Evolutionary conservation across 30 jellyfish, hydroid and myxozoan species (phyloP).

Genomic region (Clytia hemisphaerica): DNA sequence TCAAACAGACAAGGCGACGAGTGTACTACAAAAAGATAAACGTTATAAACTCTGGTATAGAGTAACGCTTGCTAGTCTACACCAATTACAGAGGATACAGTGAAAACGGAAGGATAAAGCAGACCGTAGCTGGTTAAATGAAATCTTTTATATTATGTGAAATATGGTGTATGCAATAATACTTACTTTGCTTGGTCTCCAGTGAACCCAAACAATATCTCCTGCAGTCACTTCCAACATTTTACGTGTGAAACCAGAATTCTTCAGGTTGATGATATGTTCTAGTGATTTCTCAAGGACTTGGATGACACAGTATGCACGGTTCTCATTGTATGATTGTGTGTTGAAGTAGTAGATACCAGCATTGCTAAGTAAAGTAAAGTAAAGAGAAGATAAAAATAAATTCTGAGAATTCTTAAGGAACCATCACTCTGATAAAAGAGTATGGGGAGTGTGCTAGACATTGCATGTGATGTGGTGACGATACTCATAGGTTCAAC

Average conservation of each 20-base stretch:
- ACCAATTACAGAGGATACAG: no score
- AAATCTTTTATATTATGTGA: no score
- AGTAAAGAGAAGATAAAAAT: neutral
- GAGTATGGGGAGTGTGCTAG: no score
- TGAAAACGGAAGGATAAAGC: no score
- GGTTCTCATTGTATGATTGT: slow-evolving; percentile 30
- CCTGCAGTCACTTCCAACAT: slow-evolving; percentile 38
- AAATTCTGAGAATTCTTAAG: neutral
- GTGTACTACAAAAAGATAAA: no score
- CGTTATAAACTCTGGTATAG: no score
- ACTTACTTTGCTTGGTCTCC: slow-evolving; percentile 47
- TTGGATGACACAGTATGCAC: slow-evolving; percentile 40
- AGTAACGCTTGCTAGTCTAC: no score
- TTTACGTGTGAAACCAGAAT: slow-evolving; percentile 37
- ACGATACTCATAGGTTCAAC: no score
- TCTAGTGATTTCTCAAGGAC: slow-evolving; percentile 42
- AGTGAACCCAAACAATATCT: slow-evolving; percentile 36
- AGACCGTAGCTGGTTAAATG: no score
- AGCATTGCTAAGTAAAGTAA: slow-evolving; percentile 26
- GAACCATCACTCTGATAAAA: no score
- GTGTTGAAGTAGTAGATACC: slow-evolving; percentile 36
- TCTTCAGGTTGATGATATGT: slow-evolving; percentile 22
- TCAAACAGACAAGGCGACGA: no score
- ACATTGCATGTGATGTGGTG: no score
- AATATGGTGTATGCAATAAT: neutral